Evolutionary conservation across 2,888 invertebrate species (phyloP).

Genomic region (Azorinus chamasolen): DNA sequence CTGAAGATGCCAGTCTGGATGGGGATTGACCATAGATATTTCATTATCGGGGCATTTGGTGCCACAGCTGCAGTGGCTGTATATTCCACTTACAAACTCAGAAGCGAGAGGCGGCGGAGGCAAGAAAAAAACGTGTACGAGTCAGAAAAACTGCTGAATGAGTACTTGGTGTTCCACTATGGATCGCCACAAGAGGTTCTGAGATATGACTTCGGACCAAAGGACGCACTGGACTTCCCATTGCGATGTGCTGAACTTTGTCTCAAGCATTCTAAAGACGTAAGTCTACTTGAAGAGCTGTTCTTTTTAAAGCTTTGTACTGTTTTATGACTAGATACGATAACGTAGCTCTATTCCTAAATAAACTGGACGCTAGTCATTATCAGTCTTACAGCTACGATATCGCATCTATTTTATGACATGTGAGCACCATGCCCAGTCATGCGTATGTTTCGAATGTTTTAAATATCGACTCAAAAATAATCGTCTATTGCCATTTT

Average conservation of each 20-base stretch:
- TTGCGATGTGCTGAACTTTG: constrained; percentile 84
- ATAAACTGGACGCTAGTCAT: too few species aligned
- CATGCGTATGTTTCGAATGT: too few species aligned
- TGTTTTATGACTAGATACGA: too few species aligned
- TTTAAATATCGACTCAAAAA: too few species aligned
- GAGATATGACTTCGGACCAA: constrained; percentile 81
- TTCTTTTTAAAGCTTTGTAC: too few species aligned
- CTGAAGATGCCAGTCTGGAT: constrained; percentile 34
- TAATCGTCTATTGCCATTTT: too few species aligned
- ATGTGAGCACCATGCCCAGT: too few species aligned
- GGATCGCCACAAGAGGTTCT: constrained; percentile 77
- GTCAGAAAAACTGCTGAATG: constrained; percentile 78
- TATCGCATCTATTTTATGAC: too few species aligned
- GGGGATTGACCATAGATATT: constrained; percentile 74
- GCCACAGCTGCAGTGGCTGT: constrained; percentile 73
- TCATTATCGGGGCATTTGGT: constrained; percentile 71
- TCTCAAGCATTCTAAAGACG: constrained; percentile 76
- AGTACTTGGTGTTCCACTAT: constrained; percentile 85
- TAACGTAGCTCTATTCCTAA: too few species aligned
- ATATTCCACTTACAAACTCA: constrained; percentile 72
- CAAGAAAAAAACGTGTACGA: constrained; percentile 79
- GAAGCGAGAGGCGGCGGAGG: constrained; percentile 49
- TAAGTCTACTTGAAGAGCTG: constrained; percentile 29
- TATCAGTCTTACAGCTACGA: too few species aligned
- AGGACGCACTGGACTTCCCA: constrained; percentile 81